A percentile compares a stretch with the other conserved stretches of the same genome.
Conservation (phyloP, 2,113 vertebrate genomes). For the Apodemus sylvaticus region DNA sequence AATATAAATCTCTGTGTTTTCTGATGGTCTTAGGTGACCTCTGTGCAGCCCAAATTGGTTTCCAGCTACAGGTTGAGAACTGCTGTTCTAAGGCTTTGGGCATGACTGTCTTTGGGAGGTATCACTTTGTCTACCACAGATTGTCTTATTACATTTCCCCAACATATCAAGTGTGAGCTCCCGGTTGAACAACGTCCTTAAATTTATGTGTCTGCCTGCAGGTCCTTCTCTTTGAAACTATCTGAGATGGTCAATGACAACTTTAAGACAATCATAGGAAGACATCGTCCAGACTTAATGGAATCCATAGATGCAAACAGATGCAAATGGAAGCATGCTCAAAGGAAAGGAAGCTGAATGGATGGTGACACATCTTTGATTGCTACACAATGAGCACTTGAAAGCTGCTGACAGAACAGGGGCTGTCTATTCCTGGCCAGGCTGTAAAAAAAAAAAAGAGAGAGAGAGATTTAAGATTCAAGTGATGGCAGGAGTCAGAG, state of each 20-base stretch:
- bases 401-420: background rate
- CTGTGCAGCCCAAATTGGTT: background rate
- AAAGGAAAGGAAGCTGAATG: background rate
- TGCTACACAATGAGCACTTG: background rate
- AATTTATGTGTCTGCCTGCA: background rate
- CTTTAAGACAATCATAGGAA: background rate
- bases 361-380: background rate
- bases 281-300: background rate
- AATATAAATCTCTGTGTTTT: background rate
- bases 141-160: background rate
- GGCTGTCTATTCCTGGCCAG: background rate
- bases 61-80: background rate
- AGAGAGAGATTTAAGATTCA: background rate
- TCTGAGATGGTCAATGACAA: background rate
- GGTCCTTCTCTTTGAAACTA: background rate
- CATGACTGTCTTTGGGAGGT: background rate
- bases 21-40: background rate
- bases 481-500: slow-evolving; percentile 16
- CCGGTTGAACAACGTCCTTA: background rate
- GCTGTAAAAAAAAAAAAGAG: slow-evolving; percentile 34
- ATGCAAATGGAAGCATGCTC: background rate
- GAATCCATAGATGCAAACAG: background rate
- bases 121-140: background rate
- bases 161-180: background rate
- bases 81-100: background rate